phyloP scores from a whole-genome alignment of 2,113 vertebrate genomes.

The Rutilus rutilus region DNA sequence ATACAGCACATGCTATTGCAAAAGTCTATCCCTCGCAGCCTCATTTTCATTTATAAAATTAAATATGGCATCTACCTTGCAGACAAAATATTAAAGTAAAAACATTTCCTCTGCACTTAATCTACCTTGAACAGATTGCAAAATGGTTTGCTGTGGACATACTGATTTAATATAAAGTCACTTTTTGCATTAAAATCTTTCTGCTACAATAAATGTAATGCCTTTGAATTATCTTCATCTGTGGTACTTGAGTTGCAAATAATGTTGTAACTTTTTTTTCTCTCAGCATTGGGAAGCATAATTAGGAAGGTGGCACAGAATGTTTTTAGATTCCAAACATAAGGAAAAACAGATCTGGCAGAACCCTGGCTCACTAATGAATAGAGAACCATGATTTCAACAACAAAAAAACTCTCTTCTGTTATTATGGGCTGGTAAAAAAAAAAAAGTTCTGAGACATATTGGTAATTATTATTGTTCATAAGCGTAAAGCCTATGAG shows the following conservation, averaged over 20 bases:
- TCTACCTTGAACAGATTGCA: not conserved
- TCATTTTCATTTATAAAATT: not conserved
- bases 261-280: not conserved
- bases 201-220: not conserved
- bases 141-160: not conserved
- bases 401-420: not conserved
- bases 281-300: not conserved
- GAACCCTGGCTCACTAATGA: not conserved
- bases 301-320: not conserved
- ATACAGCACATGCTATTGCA: not conserved
- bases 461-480: not conserved
- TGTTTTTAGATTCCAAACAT: conserved; percentile 8
- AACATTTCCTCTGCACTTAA: not conserved
- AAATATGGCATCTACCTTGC: no score
- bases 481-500: not conserved
- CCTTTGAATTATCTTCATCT: no score
- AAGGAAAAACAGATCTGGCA: not conserved
- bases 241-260: no score
- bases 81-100: no score
- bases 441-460: not conserved
- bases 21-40: not conserved
- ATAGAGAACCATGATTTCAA: not conserved
- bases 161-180: not conserved
- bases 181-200: not conserved
- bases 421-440: not conserved